Conservation (phyloP, 1,140 invertebrate genomes). For the Calephelis virginiensis region DNA sequence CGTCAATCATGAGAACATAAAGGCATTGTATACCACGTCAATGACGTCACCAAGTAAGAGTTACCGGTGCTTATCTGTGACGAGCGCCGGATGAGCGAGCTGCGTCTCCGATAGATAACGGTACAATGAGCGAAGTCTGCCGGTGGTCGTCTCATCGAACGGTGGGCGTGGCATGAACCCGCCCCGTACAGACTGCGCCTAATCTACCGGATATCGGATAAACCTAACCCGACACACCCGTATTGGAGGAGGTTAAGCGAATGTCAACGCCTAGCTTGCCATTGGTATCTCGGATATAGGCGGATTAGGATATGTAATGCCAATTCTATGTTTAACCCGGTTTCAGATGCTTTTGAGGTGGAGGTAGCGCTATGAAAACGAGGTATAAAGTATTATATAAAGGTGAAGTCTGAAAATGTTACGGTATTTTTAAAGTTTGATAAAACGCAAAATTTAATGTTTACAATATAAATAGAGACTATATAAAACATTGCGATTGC, state of each 20-base stretch:
- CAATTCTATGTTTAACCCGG: constrained; percentile 22
- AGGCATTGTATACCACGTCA: constrained; percentile 12
- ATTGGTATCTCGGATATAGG: constrained; percentile 68
- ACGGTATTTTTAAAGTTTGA: neutral
- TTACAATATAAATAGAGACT: too few species aligned
- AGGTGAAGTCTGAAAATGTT: neutral
- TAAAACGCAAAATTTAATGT: too few species aligned
- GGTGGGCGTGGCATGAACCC: constrained; percentile 67
- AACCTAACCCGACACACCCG: constrained; percentile 58
- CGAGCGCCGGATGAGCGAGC: constrained; percentile 62
- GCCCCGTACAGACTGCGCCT: constrained; percentile 64
- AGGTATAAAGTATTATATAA: neutral
- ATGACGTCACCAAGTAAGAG: constrained; percentile 49
- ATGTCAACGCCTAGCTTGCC: constrained; percentile 55
- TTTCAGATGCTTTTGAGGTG: constrained; percentile 14
- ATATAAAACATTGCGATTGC: too few species aligned
- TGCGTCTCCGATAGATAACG: constrained; percentile 68
- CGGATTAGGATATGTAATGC: constrained; percentile 59
- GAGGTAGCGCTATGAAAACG: neutral
- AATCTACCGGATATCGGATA: constrained; percentile 74
- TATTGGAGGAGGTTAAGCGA: constrained; percentile 64
- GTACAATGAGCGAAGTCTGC: constrained; percentile 52
- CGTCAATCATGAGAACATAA: constrained; percentile 11
- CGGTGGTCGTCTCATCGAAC: constrained; percentile 62
- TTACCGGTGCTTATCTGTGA: constrained; percentile 62